These are phyloP conservation scores for Arctia plantaginis DNA, from an alignment of 2,888 invertebrate species.

Conservation along the genomic window DNA sequence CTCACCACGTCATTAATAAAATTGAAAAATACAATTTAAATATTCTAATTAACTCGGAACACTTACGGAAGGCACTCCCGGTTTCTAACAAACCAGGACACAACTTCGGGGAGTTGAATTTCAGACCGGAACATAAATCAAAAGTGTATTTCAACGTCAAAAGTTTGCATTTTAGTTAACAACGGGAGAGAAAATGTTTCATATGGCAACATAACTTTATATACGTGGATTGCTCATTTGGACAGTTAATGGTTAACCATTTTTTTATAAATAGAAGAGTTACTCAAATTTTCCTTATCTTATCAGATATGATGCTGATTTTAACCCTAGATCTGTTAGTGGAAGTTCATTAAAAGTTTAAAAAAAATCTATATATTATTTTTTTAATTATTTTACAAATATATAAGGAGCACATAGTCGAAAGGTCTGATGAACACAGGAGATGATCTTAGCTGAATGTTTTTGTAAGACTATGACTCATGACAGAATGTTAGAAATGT, in stretches of 20 bases:
- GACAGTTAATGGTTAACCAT: background rate
- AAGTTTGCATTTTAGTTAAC: slow-evolving; percentile 21
- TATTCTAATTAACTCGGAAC: slow-evolving; percentile 34
- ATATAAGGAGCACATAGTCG: no score
- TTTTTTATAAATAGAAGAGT: no score
- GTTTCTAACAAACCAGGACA: slow-evolving; percentile 22
- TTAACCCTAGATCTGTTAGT: no score
- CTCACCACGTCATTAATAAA: slow-evolving; percentile 14
- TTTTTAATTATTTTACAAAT: no score
- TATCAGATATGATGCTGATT: no score
- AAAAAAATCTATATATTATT: no score
- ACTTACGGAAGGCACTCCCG: slow-evolving; percentile 17
- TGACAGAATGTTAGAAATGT: no score
- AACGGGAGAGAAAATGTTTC: slow-evolving; percentile 2
- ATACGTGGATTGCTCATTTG: background rate
- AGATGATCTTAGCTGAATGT: no score
- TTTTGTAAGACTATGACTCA: no score
- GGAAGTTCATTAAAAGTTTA: no score
- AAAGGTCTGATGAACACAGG: no score
- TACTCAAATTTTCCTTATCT: no score
- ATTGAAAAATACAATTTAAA: slow-evolving; percentile 30
- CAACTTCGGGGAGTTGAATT: slow-evolving; percentile 9
- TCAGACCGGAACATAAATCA: slow-evolving; percentile 14
- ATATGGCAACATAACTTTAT: background rate
- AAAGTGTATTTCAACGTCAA: slow-evolving; percentile 23